These are phyloP conservation scores for Myripristis murdjan DNA, from an alignment of 2,797 vertebrate species.

Conservation along the genomic window DNA sequence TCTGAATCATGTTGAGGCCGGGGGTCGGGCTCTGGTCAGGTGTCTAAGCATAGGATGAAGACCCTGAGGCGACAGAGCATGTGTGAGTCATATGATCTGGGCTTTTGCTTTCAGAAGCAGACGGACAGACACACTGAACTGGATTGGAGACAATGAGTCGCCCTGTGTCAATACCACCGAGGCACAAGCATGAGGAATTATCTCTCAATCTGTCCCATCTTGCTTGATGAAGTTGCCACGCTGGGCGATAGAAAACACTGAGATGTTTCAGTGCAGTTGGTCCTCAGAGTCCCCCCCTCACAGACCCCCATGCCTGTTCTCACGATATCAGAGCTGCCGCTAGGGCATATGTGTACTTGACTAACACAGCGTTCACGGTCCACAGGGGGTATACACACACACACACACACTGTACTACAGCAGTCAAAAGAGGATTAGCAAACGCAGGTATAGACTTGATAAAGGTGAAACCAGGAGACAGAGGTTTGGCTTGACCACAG, in stretches of 20 bases:
- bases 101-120: slow-evolving; percentile 36
- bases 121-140: slow-evolving; percentile 65
- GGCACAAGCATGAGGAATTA: slow-evolving; percentile 61
- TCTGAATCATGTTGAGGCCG: slow-evolving; percentile 29
- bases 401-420: background rate
- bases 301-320: slow-evolving; percentile 51
- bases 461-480: background rate
- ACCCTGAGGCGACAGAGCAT: slow-evolving; percentile 65
- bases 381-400: background rate
- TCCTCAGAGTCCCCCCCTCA: slow-evolving; percentile 48
- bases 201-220: slow-evolving; percentile 58
- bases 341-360: slow-evolving; percentile 33
- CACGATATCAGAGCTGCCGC: slow-evolving; percentile 43
- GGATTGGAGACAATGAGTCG: slow-evolving; percentile 59
- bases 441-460: background rate
- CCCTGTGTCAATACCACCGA: slow-evolving; percentile 59
- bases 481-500: background rate
- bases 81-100: slow-evolving; percentile 75
- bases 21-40: slow-evolving; percentile 61
- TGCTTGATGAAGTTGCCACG: slow-evolving; percentile 45
- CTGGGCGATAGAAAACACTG: slow-evolving; percentile 10
- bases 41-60: slow-evolving; percentile 57
- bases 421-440: slow-evolving; percentile 3
- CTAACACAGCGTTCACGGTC: slow-evolving; percentile 18
- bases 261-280: slow-evolving; percentile 35